Evolutionary conservation across 2,888 invertebrate species (phyloP), one percentile per base, ranked within the genome.

Genomic region (Rhagophthalmus giganteus): DNA sequence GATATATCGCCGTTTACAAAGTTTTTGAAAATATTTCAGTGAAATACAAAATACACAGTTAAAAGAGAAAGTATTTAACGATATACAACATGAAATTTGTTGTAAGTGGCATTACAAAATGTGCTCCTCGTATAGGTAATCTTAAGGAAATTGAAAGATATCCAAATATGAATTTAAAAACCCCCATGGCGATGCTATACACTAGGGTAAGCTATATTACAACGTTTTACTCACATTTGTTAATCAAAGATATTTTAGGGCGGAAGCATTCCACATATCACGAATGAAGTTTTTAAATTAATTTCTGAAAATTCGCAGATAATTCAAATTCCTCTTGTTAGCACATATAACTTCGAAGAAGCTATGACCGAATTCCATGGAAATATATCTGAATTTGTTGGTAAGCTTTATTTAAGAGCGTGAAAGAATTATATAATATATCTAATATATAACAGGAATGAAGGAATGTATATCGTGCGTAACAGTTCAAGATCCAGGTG

Each of bases 211-310:
- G 45, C 31, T 24, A n/a, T 26, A n/a, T 2, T 24, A 8, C 8
- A n/a, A n/a, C n/a, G n/a, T n/a, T n/a, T n/a, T n/a, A n/a, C n/a
- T n/a, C n/a, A n/a, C n/a, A n/a, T n/a, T n/a, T n/a, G n/a, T n/a
- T n/a, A n/a, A n/a, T n/a, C n/a, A n/a, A n/a, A n/a, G 12, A 24
- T 4, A n/a, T 34, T 79, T 44, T 72, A 90, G 87, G 84, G 86
- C 61, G 94, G 91, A 32, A 87, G 88, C 72, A 82, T 93, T 34
- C 90, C 92, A 0, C 87, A 92, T 73, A 74, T 95, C 12, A 89
- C 88, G 0, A 81, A 84, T 55, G 91, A 90, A 74, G 86, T 88
- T 0, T 79, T 90, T 39, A 76, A 83, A 58, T 79, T 82, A 70
- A 76, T 90, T 3, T 83, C 82, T 31, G 65, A 74, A 11, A 80